Conservation (phyloP, 2,113 vertebrate species). For the Hippoglossus stenolepis region DNA sequence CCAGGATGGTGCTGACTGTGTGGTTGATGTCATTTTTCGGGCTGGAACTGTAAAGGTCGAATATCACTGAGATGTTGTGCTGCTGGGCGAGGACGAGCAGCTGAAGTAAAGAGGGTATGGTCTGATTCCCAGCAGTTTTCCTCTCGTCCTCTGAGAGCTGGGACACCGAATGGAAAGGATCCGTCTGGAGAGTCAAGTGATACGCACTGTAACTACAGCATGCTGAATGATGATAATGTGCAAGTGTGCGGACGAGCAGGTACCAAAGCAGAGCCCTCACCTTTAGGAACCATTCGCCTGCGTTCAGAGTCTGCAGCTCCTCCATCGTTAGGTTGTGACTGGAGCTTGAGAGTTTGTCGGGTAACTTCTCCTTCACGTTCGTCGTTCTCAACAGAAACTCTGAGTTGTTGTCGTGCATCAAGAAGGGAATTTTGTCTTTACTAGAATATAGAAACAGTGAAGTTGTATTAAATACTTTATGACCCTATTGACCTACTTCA, state of each 20-base stretch:
- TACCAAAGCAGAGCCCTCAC: conserved; percentile 77
- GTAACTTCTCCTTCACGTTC: conserved; percentile 82
- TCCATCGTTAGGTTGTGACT: conserved; percentile 84
- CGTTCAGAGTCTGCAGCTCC: conserved; percentile 86
- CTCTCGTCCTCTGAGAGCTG: conserved; percentile 78
- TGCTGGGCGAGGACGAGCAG: conserved; percentile 77
- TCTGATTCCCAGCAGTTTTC: conserved; percentile 74
- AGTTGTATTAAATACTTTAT: neutral
- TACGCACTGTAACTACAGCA: neutral
- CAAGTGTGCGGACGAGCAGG: neutral
- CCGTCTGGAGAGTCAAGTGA: conserved; percentile 77
- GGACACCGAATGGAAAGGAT: conserved; percentile 83
- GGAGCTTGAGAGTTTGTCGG: conserved; percentile 28
- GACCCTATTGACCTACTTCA: neutral
- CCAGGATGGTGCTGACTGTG: conserved; percentile 77
- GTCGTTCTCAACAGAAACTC: conserved; percentile 89
- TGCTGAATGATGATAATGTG: neutral
- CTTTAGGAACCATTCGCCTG: conserved; percentile 93
- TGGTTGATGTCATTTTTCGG: conserved; percentile 75
- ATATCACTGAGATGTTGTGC: conserved; percentile 87
- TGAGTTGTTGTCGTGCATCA: conserved; percentile 88
- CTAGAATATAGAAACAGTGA: conserved; percentile 53
- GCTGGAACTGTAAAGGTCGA: conserved; percentile 87
- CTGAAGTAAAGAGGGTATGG: conserved; percentile 81
- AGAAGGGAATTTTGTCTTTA: conserved; percentile 86